A percentile compares a stretch with the other conserved stretches of the same genome.
Evolutionary conservation across 1,140 invertebrate genomes (phyloP).

Genomic region (Arctopsyche grandis): DNA sequence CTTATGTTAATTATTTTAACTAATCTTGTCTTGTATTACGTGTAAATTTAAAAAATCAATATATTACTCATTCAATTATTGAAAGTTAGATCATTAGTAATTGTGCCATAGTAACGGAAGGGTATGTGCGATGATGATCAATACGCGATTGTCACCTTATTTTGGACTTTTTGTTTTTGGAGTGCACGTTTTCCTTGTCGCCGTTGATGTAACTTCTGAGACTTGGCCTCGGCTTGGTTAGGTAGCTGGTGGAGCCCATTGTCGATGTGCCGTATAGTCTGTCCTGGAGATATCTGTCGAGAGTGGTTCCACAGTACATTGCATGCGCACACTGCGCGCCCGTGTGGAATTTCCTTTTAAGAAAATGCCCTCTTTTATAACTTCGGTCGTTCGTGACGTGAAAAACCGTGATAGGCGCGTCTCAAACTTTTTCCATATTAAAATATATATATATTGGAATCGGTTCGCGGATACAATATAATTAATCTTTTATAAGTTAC

Average conservation of each 20-base stretch:
- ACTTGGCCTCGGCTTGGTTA: conserved; percentile 46
- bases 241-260: conserved; percentile 51
- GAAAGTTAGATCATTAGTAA: too few relatives aligned
- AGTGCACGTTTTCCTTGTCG: conserved; percentile 50
- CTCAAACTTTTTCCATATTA: not conserved
- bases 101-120: not conserved
- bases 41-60: too few relatives aligned
- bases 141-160: conserved; percentile 38
- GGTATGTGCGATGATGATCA: not conserved
- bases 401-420: not conserved
- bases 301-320: conserved; percentile 48
- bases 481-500: not conserved
- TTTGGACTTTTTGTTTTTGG: conserved; percentile 50
- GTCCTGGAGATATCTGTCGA: conserved; percentile 47
- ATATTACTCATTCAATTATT: too few relatives aligned
- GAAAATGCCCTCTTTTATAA: conserved; percentile 49
- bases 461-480: not conserved
- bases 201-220: conserved; percentile 23
- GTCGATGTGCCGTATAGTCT: conserved; percentile 8
- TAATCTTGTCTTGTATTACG: too few relatives aligned
- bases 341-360: conserved; percentile 28
- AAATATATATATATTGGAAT: not conserved
- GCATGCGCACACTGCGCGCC: conserved; percentile 21
- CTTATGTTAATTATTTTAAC: too few relatives aligned
- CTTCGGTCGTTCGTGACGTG: conserved; percentile 46